Conservation (phyloP, 1,140 invertebrate species). For the Dermatophagoides farinae region DNA sequence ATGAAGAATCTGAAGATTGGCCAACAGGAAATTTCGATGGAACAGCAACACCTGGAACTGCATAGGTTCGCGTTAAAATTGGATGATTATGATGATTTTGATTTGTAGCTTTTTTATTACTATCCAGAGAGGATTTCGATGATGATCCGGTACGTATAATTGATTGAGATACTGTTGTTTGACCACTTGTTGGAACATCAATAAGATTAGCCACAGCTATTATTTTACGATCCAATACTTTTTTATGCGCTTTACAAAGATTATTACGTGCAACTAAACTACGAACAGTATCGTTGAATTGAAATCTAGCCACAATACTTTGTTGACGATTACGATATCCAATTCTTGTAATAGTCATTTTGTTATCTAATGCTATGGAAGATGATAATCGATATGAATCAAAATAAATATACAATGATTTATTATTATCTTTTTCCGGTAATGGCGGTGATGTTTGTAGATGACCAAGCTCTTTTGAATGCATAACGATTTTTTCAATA, state of each 20-base stretch:
- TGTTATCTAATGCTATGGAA: no score
- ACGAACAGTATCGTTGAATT: conserved; percentile 95
- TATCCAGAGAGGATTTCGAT: no score
- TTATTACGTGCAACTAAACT: conserved; percentile 43
- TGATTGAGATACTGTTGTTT: neutral
- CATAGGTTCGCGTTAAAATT: neutral
- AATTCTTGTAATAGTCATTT: neutral
- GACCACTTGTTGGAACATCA: neutral
- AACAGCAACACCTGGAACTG: conserved; percentile 12
- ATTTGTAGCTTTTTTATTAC: neutral
- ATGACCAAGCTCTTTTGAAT: no score
- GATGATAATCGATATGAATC: neutral
- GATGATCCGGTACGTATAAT: neutral
- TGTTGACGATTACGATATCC: conserved; percentile 27
- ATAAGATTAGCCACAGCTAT: conserved; percentile 74
- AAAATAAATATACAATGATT: conserved; percentile 11
- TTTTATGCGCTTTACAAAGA: conserved; percentile 61
- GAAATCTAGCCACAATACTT: conserved; percentile 68
- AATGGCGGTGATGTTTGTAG: neutral
- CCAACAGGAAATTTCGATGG: neutral
- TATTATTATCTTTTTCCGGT: conserved; percentile 17
- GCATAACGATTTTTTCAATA: conserved; percentile 31
- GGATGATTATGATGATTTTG: neutral
- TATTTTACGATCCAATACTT: conserved; percentile 87
- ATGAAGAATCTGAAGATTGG: no score